Evolutionary conservation across 2,113 vertebrate species (phyloP), one percentile per base, ranked within the genome.

Genomic region (Proterorhinus semilunaris): DNA sequence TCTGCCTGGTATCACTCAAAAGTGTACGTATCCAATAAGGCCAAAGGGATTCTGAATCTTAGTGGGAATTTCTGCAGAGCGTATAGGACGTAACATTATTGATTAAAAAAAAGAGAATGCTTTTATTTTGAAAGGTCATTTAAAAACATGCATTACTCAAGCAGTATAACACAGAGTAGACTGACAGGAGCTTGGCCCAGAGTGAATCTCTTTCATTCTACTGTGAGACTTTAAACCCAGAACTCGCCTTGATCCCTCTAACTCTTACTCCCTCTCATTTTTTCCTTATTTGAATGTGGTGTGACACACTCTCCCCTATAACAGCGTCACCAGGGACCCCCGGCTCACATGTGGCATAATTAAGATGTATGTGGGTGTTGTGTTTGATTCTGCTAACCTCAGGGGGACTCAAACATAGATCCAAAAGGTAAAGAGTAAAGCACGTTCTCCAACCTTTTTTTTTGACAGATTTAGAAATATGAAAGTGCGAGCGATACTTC

Each of bases 61-160:
- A 2, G 21, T 36, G 27, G 27, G 27, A 36, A 36, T 36, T 36
- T 36, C 4, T 0, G 27, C 27, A 36, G 27, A 36, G 27, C 27
- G 27, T 36, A n/a, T n/a, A 36, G 27, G 27, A 3, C 27, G 4
- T 36, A 36, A 36, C 27, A 36, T 36, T 36, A 36, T 36, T 13
- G 49, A 50, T 2, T 27, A 10, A 1, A 27, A 27, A 9, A 55
- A 10, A 17, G 5, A 44, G 12, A 42, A 45, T 8, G 13, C 8
- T 61, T 81, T 82, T 82, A 84, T 80, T 85, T 66, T 86, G 83
- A 78, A 82, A 75, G 50, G 10, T 61, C 54, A 16, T 2, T 21
- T 1, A 17, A 82, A 80, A 87, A 74, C 68, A 68, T 0, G 13
- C 2, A 1, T 43, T 11, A 64, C 10, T 42, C 54, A 68, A 55